phyloP scores from a whole-genome alignment of 2,797 vertebrate genomes.

The Clarias pachynema region DNA sequence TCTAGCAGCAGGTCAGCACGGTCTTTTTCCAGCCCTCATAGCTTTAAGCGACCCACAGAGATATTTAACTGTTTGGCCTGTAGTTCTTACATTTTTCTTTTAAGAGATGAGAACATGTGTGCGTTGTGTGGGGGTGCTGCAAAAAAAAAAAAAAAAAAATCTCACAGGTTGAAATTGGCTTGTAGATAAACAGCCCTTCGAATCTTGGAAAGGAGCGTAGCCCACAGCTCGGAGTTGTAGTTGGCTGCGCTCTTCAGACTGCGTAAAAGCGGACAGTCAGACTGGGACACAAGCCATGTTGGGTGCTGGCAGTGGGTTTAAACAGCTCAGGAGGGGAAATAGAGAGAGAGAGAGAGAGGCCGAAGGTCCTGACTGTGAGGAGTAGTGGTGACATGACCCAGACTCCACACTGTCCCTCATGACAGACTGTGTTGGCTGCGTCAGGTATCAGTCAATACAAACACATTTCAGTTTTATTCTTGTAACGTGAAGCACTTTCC shows the following conservation, averaged over 20 bases:
- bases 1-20: slow-evolving; percentile 41
- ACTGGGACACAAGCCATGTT: slow-evolving; percentile 65
- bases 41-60: slow-evolving; percentile 25
- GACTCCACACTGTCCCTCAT: slow-evolving; percentile 29
- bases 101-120: slow-evolving; percentile 44
- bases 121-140: slow-evolving; percentile 30
- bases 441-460: slow-evolving; percentile 39
- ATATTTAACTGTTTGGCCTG: slow-evolving; percentile 44
- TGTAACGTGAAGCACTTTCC: neutral
- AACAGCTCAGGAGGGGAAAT: slow-evolving; percentile 7
- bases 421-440: slow-evolving; percentile 24
- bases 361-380: slow-evolving; percentile 5
- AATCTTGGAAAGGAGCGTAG: slow-evolving; percentile 58
- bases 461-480: slow-evolving; percentile 20
- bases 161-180: slow-evolving; percentile 67
- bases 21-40: slow-evolving; percentile 40
- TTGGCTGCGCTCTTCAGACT: slow-evolving; percentile 55
- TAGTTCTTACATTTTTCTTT: slow-evolving; percentile 48
- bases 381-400: slow-evolving; percentile 37
- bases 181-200: slow-evolving; percentile 65
- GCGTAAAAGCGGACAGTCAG: slow-evolving; percentile 54
- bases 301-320: slow-evolving; percentile 49
- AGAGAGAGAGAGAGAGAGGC: slow-evolving; percentile 7
- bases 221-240: slow-evolving; percentile 58
- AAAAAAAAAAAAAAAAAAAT: slow-evolving; percentile 23